Base-by-base conservation (phyloP, 2,797 vertebrate genomes). In the Poeciliopsis presidionis region DNA sequence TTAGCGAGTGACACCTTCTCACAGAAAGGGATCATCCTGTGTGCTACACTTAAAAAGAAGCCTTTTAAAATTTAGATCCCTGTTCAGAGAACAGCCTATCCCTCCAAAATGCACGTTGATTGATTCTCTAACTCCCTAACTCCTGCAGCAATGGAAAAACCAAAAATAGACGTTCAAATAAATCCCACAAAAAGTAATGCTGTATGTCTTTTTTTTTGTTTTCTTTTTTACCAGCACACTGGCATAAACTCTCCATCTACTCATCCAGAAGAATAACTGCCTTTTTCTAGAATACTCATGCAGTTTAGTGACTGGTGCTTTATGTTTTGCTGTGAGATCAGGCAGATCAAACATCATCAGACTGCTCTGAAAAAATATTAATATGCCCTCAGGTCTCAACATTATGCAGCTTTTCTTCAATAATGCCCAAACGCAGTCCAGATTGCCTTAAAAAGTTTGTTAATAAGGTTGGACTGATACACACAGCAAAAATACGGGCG, bases 21-120 rank as follows among this genome's bases (percentile, higher is more conserved):
- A 88, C 87, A 89, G 89, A 84, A 67, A 80, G 80, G 87, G 88
- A 91, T 92, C 90, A 91, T n/a, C 78, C 74, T 77, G 86, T 78
- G 80, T 87, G 81, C 83, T 85, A 79, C 85, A 84, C 87, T 91
- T 88, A 89, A 92, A 90, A 90, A 88, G 90, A 84, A 88, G 80
- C 90, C 87, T 90, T 91, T 92, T 90, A 90, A 92, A 89, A 89
- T 88, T 81, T 87, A 90, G 89, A 90, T 91, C 90, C 90, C 87
- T 79, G 86, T 79, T 78, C 86, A 89, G 90, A 88, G 90, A 88
- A 82, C 83, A 80, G 81, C 69, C 81, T 87, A 73, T 87, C 76
- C 85, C 79, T 89, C 87, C 80, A 81, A 91, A 87, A 91, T 70
- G 87, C 89, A 87, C 84, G 85, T 76, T 79, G 87, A 91, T 90